Conservation (phyloP, 2,113 vertebrate species). For the Rafetus swinhoei region DNA sequence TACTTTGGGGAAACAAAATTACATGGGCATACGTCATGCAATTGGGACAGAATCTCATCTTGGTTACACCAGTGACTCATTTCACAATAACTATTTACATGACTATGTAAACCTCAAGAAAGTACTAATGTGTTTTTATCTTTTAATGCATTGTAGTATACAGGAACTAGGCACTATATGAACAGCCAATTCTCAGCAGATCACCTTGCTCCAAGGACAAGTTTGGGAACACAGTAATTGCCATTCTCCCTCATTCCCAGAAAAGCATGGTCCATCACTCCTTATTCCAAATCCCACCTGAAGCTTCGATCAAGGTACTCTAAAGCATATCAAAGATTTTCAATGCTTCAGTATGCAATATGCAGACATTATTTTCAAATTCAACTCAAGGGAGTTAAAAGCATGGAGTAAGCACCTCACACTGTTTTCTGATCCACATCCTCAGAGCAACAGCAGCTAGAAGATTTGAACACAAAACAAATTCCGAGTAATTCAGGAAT, state of each 20-base stretch:
- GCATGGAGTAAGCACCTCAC: not conserved
- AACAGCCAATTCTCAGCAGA: not conserved
- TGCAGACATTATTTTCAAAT: not conserved
- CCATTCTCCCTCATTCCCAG: not conserved
- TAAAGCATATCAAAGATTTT: not conserved
- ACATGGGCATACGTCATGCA: rapidly evolving
- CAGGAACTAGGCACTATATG: rapidly evolving
- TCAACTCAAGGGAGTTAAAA: not conserved
- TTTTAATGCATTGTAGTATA: not conserved
- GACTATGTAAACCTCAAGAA: not conserved
- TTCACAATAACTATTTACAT: not conserved
- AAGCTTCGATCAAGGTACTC: not conserved
- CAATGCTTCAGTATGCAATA: not conserved
- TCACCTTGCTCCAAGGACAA: not conserved
- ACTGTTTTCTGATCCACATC: not conserved
- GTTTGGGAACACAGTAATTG: not conserved
- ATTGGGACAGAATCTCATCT: not conserved
- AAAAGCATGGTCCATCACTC: not conserved
- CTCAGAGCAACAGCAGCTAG: not conserved
- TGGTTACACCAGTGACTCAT: not conserved
- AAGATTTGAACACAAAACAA: not conserved
- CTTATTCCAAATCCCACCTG: not conserved
- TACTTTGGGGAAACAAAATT: not conserved
- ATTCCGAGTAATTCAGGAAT: not conserved
- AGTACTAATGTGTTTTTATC: not conserved